phyloP scores from a whole-genome alignment of 2,888 invertebrate species.

The Serripes groenlandicus region DNA sequence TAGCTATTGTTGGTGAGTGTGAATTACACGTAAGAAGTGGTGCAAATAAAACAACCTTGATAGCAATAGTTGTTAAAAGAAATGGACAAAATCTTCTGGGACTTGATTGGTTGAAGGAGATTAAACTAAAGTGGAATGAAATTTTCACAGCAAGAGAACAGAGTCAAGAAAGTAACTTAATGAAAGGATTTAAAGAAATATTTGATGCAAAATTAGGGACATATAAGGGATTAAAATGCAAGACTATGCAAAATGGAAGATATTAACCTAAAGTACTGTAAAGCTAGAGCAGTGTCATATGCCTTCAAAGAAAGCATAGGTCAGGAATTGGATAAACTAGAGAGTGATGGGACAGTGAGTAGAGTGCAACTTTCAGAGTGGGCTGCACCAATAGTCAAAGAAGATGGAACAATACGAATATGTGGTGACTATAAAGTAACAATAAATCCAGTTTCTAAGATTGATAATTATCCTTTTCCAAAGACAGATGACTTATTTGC shows the following conservation, averaged over 20 bases:
- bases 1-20: not conserved
- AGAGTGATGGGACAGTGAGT: not conserved
- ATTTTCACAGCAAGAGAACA: not conserved
- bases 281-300: not conserved
- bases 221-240: not conserved
- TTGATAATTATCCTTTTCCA: constrained; percentile 16
- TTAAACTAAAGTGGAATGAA: constrained; percentile 32
- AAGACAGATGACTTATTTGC: constrained; percentile 21
- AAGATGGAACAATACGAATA: not conserved
- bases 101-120: constrained; percentile 34
- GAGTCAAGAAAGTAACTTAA: not conserved
- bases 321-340: not conserved
- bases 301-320: not conserved
- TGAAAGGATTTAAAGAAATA: not conserved
- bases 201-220: not conserved
- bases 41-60: not conserved
- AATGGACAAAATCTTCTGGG: constrained; percentile 32
- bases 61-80: constrained; percentile 11
- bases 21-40: not conserved
- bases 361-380: not conserved
- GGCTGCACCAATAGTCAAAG: constrained; percentile 14
- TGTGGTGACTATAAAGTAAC: constrained; percentile 25
- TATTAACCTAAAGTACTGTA: not conserved
- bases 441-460: not conserved
- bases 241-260: not conserved